Conservation (phyloP, 2,113 vertebrate genomes). For the Laterallus jamaicensis region DNA sequence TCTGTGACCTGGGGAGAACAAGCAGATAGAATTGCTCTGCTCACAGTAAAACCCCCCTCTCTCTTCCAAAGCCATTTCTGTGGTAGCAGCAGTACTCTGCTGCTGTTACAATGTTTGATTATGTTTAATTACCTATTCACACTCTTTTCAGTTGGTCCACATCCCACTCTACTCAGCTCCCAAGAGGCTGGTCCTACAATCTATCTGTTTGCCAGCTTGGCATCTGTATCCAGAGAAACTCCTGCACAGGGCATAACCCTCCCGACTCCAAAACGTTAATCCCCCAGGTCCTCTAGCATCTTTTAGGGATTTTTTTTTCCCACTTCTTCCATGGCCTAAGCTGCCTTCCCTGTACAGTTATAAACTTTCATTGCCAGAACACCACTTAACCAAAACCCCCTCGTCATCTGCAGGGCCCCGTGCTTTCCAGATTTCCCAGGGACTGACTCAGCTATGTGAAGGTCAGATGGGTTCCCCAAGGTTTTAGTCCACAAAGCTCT, state of each 20-base stretch:
- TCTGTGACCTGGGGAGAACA: not conserved
- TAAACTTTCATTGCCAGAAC: conserved; percentile 33
- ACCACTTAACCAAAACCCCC: not conserved
- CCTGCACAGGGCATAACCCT: not conserved
- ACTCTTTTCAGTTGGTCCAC: not conserved
- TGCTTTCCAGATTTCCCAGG: not conserved
- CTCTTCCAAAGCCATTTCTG: not conserved
- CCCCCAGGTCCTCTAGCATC: not conserved
- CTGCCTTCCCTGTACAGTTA: conserved; percentile 25
- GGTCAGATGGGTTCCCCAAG: not conserved
- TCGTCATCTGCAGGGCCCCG: not conserved
- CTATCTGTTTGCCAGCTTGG: not conserved
- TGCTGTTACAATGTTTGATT: not conserved
- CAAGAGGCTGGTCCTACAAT: not conserved
- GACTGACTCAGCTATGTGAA: not conserved
- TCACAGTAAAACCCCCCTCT: not conserved
- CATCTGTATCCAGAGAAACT: not conserved
- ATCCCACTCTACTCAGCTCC: not conserved
- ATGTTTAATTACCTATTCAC: not conserved
- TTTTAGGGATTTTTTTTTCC: not conserved
- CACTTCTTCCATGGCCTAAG: not conserved
- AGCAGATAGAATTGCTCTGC: not conserved
- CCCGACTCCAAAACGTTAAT: not conserved
- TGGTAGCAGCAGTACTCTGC: not conserved
- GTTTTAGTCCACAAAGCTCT: not conserved